Evolutionary conservation across 2,113 vertebrate species (phyloP), one percentile per base, ranked within the genome.

Genomic region (Sturnus vulgaris): DNA sequence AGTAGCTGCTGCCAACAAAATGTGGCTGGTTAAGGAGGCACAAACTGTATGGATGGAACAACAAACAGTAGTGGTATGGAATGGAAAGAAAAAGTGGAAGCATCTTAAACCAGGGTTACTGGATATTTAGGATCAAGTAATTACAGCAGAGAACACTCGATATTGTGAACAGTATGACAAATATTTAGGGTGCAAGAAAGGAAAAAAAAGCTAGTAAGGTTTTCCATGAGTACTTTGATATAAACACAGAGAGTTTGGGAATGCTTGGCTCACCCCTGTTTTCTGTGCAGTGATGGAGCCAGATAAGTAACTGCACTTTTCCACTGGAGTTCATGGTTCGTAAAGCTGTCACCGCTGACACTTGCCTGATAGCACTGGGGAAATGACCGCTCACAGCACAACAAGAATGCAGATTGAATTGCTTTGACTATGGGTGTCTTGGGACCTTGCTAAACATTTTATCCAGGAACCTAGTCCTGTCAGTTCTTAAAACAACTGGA

Each of bases 401-500:
- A 92, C n/a, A 95, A 93, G 91, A 82, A 96, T 95, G 92, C 69
- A 93, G 80, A 96, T 68, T 75, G 70, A 95, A 96, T 92, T 91
- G 65, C 79, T 95, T 92, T 93, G 92, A 93, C 91, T 93, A 40
- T 68, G n/a, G 44, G 50, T 55, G n/a, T 71, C 93, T 95, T 82
- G 94, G 93, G 96, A 94, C 31, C 55, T 90, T 92, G n/a, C 92
- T 96, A 82, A 96, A 94, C 59, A 82, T 92, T 95, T 95, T 71
- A 81, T 92, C 46, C 30, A n/a, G 82, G 47, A 91, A 83, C 19
- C 31, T 86, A 88, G 59, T 68, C 57, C 63, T 91, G 39, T 82
- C 90, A 79, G 50, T 88, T 93, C 65, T 94, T 75, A 56, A 88
- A 95, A 82, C 37, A 93, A 70, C 61, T n/a, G 35, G 71, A 95